Base-by-base conservation (phyloP, 1,140 invertebrate genomes). In the Drosophila subpulchrella region DNA sequence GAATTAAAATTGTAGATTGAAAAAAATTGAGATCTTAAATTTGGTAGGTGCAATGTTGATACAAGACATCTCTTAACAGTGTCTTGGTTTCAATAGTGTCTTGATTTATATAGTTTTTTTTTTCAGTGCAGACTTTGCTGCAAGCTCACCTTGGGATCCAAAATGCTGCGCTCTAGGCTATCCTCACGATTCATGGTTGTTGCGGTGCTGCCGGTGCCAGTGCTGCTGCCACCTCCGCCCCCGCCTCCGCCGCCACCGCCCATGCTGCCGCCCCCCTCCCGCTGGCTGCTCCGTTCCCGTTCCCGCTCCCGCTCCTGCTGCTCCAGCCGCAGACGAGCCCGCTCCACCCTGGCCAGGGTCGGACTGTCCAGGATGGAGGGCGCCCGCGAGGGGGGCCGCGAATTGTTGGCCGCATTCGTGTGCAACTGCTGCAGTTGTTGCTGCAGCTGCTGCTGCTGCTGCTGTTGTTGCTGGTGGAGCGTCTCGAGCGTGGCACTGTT, bases 281-380 rank as follows among this genome's bases (percentile, higher is more conserved):
- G 46, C 42, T 78, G 86, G 48, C 78, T 82, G 51, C 81, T 77
- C 27, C 82, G 65, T 27, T 86, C 78, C 41, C 84, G 80, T 38
- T 89, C 84, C 0, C 81, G 67, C 17, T 85, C 81, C 5, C 88
- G 68, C 10, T 91, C 83, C 70, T 83, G 73, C 65, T 91, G 90
- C 60, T 94, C 94, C 56, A 94, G 91, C 24, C 94, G 86, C 36
- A 94, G 78, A 50, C 93, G 90, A 13, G 94, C 94, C 65, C 94
- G 91, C 83, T 94, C 94, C 48, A 94, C 94, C 56, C 94, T 91
- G 46, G 94, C 94, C 74, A 94, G 82, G 56, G 93, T 94, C 27
- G 94, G 94, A 47, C 94, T 94, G 88, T 94, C 94, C 65, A 94
- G 81, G 46, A 94, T 93, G 36, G 93, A 93, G 47, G 93, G 93